Base-by-base conservation (phyloP, 2,113 vertebrate genomes). In the Psilopsiagon aurifrons region DNA sequence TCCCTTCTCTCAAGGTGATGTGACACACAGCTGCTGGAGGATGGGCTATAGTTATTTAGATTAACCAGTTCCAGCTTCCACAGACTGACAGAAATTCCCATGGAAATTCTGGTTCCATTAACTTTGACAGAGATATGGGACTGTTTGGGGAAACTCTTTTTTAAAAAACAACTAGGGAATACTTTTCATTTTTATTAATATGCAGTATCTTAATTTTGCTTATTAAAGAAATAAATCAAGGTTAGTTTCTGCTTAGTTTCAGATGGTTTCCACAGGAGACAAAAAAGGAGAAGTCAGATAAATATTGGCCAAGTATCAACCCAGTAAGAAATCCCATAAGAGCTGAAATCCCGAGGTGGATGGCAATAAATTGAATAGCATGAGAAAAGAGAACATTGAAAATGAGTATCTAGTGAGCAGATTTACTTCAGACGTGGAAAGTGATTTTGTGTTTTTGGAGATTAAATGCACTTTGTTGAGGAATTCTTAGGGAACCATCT, bases 151-250 rank as follows among this genome's bases (percentile, higher is more conserved):
- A 96, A 97, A 97, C 94, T 59, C 39, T 59, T 77, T 85, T 0
- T 29, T 74, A 86, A 95, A 41, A 4, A 31, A 18, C 75, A 82
- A 25, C 90, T 80, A 31, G 83, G 90, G 95, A 95, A 95, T 96
- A 96, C 63, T 94, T 94, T 89, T 91, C 85, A 92, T 96, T 97
- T 96, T 96, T 95, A 94, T 96, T 97, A 95, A 88, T 73, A 75
- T 52, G 66, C 51, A 77, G 52, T 69, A 91, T 97, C 92, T 95
- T 95, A 74, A 89, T 96, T 95, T 71, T 95, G 86, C 96, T 95
- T 97, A 97, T 97, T 96, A 94, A 94, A 94, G 91, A 97, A 95
- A 96, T 95, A 97, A 97, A 96, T 96, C 90, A 95, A 96, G 92
- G 94, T 95, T 97, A 33, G 90, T 86, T 94, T 94, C 95, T 97